A percentile compares a stretch with the other conserved stretches of the same genome.
phyloP scores from a whole-genome alignment of 1,140 invertebrate genomes.

The Hyles vespertilio region DNA sequence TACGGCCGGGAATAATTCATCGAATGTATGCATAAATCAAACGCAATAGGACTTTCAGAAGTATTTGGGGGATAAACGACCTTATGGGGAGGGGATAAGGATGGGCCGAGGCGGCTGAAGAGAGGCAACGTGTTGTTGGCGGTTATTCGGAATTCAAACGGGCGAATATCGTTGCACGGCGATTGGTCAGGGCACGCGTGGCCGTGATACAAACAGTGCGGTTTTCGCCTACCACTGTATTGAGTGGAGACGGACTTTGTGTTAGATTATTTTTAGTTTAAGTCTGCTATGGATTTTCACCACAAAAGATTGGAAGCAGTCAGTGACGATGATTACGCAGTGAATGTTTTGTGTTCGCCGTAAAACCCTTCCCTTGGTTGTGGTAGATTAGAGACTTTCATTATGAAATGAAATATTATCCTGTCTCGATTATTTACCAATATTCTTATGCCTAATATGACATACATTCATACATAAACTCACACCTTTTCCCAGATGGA shows the following conservation, averaged over 20 bases:
- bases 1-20: slow-evolving; percentile 57
- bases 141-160: slow-evolving; percentile 62
- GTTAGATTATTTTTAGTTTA: slow-evolving; percentile 19
- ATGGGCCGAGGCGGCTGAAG: background rate
- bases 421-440: no score
- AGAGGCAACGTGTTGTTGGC: slow-evolving; percentile 17
- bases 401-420: no score
- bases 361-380: no score
- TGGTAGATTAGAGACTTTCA: no score
- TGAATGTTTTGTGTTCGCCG: no score
- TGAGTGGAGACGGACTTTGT: slow-evolving; percentile 42
- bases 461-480: no score
- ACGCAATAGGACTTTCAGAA: slow-evolving; percentile 24
- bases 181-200: slow-evolving; percentile 60
- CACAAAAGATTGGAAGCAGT: no score
- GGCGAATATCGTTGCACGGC: slow-evolving; percentile 51
- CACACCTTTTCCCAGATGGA: no score
- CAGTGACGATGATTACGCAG: no score
- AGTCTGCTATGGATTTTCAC: no score
- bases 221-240: slow-evolving; percentile 34
- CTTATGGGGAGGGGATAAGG: slow-evolving; percentile 22
- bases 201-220: slow-evolving; percentile 65
- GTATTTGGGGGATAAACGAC: background rate
- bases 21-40: slow-evolving; percentile 66
- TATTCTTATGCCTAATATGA: no score